phyloP scores from a whole-genome alignment of 2,888 invertebrate genomes.

The Ormyrus thymus region DNA sequence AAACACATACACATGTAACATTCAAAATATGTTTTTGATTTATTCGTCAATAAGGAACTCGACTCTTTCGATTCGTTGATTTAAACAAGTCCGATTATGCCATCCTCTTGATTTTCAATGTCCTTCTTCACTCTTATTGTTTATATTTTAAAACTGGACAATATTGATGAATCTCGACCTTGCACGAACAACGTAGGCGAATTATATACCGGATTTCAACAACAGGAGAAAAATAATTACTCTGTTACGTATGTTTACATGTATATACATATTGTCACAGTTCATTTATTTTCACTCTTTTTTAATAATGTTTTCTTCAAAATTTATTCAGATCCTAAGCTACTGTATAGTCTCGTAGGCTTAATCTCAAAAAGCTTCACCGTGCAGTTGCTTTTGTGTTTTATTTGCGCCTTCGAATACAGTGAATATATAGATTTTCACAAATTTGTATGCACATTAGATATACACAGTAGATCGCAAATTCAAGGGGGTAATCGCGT shows the following conservation, averaged over 20 bases:
- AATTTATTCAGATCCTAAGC: conserved; percentile 69
- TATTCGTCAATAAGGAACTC: conserved; percentile 34
- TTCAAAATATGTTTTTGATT: conserved; percentile 41
- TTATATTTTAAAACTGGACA: background rate
- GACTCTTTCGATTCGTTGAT: background rate
- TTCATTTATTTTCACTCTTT: conserved; percentile 60
- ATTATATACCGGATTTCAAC: conserved; percentile 1
- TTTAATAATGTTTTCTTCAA: conserved; percentile 23
- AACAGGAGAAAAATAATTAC: conserved; percentile 35
- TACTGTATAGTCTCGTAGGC: conserved; percentile 60
- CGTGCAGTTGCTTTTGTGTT: conserved; percentile 5
- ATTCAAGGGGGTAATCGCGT: conserved; percentile 11
- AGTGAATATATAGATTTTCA: conserved; percentile 14
- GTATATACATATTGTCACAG: conserved; percentile 68
- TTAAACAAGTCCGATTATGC: too few relatives aligned
- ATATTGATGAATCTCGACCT: background rate
- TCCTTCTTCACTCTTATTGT: background rate
- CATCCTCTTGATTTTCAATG: conserved; percentile 11
- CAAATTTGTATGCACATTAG: conserved; percentile 43
- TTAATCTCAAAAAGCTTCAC: conserved; percentile 51
- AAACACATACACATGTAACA: conserved; percentile 59
- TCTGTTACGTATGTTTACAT: conserved; percentile 41
- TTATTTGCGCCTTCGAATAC: background rate
- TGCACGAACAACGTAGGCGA: background rate
- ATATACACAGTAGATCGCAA: conserved; percentile 19